Conservation (phyloP, 2,113 vertebrate species). For the Dipodomys spectabilis region DNA sequence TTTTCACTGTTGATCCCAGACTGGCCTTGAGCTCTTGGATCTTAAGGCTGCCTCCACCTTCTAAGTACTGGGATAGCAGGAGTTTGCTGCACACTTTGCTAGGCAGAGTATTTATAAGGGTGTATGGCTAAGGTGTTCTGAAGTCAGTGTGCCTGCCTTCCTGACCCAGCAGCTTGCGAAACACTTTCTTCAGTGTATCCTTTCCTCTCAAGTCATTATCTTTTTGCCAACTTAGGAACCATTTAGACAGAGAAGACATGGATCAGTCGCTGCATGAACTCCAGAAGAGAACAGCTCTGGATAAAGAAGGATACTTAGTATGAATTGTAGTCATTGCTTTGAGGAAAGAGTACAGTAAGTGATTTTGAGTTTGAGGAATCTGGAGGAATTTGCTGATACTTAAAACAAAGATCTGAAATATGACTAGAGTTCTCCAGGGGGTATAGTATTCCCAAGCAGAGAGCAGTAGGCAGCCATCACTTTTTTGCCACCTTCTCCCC, state of each 20-base stretch:
- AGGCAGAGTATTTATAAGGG: not conserved
- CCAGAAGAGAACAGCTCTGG: not conserved
- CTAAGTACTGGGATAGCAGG: no score
- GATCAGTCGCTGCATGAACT: not conserved
- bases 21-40: no score
- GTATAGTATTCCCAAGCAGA: not conserved
- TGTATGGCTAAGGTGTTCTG: not conserved
- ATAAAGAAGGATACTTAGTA: not conserved
- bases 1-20: no score
- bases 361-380: not conserved
- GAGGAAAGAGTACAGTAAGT: not conserved
- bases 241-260: not conserved
- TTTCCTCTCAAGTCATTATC: not conserved
- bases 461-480: not conserved
- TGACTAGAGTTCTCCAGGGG: not conserved
- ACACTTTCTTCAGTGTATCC: not conserved
- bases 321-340: not conserved
- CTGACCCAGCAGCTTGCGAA: not conserved
- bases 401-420: not conserved
- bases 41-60: no score
- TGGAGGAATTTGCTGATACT: constrained; percentile 27
- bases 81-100: not conserved
- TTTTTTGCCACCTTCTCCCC: not conserved
- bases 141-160: not conserved
- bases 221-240: not conserved